Evolutionary conservation across 2,888 invertebrate genomes (phyloP).

Genomic region (Tortricodes alternella): DNA sequence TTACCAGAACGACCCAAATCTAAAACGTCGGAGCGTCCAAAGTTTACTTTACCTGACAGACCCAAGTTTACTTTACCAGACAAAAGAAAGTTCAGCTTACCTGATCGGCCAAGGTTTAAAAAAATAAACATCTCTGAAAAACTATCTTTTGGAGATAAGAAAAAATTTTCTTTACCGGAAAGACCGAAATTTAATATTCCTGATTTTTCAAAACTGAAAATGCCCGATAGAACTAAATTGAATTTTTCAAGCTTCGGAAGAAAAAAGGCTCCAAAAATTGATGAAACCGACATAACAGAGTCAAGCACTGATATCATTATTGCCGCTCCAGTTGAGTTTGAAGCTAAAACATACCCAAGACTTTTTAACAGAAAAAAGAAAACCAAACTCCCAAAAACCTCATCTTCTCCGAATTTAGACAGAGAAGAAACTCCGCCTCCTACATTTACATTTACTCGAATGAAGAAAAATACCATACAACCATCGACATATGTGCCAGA

Average conservation of each 20-base stretch:
- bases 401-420: slow-evolving; percentile 76
- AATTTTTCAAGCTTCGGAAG: slow-evolving; percentile 84
- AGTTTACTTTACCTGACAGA: slow-evolving; percentile 80
- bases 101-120: slow-evolving; percentile 82
- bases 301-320: slow-evolving; percentile 65
- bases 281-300: slow-evolving; percentile 60
- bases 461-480: slow-evolving; percentile 79
- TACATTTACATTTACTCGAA: slow-evolving; percentile 85
- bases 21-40: slow-evolving; percentile 79
- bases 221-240: slow-evolving; percentile 84
- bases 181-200: slow-evolving; percentile 80
- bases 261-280: slow-evolving; percentile 71
- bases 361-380: slow-evolving; percentile 83
- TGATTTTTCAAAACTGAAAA: slow-evolving; percentile 81
- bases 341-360: slow-evolving; percentile 90
- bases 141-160: slow-evolving; percentile 80
- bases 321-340: slow-evolving; percentile 85
- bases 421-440: slow-evolving; percentile 84
- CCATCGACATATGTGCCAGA: slow-evolving; percentile 68
- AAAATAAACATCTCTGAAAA: slow-evolving; percentile 78
- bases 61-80: slow-evolving; percentile 83
- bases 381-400: slow-evolving; percentile 69
- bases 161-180: slow-evolving; percentile 85
- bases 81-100: slow-evolving; percentile 85
- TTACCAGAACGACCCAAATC: slow-evolving; percentile 82